Conservation (phyloP, 2,888 invertebrate species). For the Lepidonotus clava region DNA sequence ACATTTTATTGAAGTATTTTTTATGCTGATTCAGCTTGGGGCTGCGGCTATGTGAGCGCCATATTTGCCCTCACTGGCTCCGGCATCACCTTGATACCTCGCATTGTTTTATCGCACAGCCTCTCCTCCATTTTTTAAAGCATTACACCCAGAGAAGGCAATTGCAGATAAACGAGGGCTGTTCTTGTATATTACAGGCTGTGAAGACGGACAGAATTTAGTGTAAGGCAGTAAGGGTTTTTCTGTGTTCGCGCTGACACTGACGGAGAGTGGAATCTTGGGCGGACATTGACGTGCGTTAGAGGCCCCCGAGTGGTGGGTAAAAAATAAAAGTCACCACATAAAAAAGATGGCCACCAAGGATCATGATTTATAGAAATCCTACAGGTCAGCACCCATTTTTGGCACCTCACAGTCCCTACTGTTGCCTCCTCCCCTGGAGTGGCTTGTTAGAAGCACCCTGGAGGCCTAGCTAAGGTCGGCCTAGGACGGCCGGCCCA, state of each 20-base stretch:
- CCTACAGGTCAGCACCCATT: slow-evolving; percentile 41
- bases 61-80: slow-evolving; percentile 46
- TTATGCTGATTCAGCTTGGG: slow-evolving; percentile 50
- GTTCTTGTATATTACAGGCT: background rate
- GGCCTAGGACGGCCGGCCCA: background rate
- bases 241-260: background rate
- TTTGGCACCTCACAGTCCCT: background rate
- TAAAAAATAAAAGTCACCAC: background rate
- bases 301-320: background rate
- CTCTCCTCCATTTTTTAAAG: background rate
- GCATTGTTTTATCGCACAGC: slow-evolving; percentile 14
- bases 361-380: slow-evolving; percentile 43
- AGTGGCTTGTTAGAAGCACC: slow-evolving; percentile 22
- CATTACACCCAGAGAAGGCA: background rate
- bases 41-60: slow-evolving; percentile 49
- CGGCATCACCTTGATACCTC: slow-evolving; percentile 2
- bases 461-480: slow-evolving; percentile 1
- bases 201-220: background rate
- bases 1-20: slow-evolving; percentile 53
- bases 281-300: background rate
- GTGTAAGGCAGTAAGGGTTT: background rate
- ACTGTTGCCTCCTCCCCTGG: slow-evolving; percentile 12
- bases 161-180: background rate
- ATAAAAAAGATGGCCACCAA: slow-evolving; percentile 16
- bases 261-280: background rate